Evolutionary conservation across 2,113 vertebrate species (phyloP).

Genomic region (Terrapene triunguis): DNA sequence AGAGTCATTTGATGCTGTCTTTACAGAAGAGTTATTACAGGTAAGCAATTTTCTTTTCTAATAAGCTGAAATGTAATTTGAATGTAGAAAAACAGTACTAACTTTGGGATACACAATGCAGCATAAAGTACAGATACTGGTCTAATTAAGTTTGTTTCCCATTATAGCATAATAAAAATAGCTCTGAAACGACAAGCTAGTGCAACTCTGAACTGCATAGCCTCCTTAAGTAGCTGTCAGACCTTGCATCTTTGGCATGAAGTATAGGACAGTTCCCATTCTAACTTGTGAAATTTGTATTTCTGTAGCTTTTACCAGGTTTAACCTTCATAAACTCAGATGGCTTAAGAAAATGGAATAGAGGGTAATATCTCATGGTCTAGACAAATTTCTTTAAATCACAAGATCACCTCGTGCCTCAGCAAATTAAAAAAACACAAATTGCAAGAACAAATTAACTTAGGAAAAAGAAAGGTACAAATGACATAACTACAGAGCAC

Average conservation of each 20-base stretch:
- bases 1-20: not conserved
- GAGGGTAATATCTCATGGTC: not conserved
- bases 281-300: not conserved
- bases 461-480: not conserved
- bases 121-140: not conserved
- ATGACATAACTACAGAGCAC: not conserved
- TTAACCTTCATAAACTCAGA: not conserved
- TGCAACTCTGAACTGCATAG: not conserved
- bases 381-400: not conserved
- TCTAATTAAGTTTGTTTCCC: not conserved
- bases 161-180: not conserved
- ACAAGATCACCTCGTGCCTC: not conserved
- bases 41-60: not conserved
- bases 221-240: not conserved
- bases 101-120: not conserved
- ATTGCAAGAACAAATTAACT: not conserved
- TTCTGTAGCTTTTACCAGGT: not conserved
- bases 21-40: not conserved
- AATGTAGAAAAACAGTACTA: not conserved
- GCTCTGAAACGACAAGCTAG: not conserved
- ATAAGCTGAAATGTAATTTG: not conserved
- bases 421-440: not conserved
- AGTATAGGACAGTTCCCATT: not conserved
- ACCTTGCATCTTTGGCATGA: not conserved
- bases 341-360: not conserved